Evolutionary conservation across 1,140 invertebrate genomes (phyloP).

Genomic region (Euglossa dilemma): DNA sequence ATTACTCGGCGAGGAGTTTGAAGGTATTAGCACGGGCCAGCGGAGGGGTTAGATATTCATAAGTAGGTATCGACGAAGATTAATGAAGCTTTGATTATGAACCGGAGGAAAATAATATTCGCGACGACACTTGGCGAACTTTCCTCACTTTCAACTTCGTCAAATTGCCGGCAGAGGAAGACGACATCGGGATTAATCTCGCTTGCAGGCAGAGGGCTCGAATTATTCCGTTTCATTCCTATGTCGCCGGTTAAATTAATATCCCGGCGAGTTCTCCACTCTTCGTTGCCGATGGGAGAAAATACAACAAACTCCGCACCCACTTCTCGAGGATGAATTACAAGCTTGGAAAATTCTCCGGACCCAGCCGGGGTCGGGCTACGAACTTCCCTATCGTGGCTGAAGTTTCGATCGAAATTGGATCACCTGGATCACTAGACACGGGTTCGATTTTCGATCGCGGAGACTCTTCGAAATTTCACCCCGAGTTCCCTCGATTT

Average conservation of each 20-base stretch:
- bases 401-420: neutral
- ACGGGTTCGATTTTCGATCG: neutral
- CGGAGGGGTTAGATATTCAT: neutral
- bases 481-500: neutral
- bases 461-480: neutral
- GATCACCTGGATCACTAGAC: neutral
- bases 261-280: neutral
- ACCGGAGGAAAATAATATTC: neutral
- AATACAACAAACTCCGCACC: neutral
- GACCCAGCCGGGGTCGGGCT: neutral
- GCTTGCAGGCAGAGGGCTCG: neutral
- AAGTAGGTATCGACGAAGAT: neutral
- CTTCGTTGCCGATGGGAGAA: no score
- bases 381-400: neutral
- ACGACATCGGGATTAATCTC: neutral
- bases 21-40: neutral
- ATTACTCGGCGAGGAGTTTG: neutral
- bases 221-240: constrained; percentile 8
- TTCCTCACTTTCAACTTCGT: neutral
- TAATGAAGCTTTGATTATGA: constrained; percentile 6
- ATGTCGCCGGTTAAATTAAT: constrained; percentile 11
- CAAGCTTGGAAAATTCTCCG: neutral
- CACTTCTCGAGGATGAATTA: neutral
- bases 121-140: neutral
- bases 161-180: neutral